Percentiles rank a stretch among this genome's conserved stretches.
Conservation (phyloP, 2,888 invertebrate genomes). For the Cataglyphis altisquamis region DNA sequence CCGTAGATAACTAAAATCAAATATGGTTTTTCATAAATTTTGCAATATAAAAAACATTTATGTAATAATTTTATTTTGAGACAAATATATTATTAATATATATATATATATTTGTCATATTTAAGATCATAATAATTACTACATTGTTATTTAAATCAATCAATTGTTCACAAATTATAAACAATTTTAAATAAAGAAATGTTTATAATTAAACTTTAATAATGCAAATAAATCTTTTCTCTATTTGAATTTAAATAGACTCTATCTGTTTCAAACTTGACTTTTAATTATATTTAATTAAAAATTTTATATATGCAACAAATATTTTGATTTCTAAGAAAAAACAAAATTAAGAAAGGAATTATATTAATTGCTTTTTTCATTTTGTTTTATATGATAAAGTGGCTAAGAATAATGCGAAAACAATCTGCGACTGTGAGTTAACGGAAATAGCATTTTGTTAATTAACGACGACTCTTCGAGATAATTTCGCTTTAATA, state of each 20-base stretch:
- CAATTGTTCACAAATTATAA: background rate
- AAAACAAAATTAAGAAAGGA: background rate
- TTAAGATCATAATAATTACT: background rate
- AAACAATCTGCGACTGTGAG: background rate
- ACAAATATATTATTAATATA: background rate
- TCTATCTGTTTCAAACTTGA: background rate
- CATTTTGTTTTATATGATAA: background rate
- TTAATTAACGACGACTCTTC: background rate
- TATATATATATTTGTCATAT: background rate
- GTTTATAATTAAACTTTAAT: background rate
- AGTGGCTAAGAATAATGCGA: background rate
- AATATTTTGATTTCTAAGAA: background rate
- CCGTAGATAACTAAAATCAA: background rate
- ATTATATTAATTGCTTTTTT: background rate
- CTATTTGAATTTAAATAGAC: background rate
- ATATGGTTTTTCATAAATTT: background rate
- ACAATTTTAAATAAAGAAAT: background rate
- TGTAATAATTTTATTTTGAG: background rate
- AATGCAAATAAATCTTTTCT: background rate
- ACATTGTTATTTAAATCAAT: background rate
- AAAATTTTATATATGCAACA: background rate
- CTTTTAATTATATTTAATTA: background rate
- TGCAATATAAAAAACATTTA: background rate
- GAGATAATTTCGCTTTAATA: conserved; percentile 31
- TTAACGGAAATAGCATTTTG: background rate